Conservation (phyloP, 2,888 invertebrate species). For the Campoplex nolae region DNA sequence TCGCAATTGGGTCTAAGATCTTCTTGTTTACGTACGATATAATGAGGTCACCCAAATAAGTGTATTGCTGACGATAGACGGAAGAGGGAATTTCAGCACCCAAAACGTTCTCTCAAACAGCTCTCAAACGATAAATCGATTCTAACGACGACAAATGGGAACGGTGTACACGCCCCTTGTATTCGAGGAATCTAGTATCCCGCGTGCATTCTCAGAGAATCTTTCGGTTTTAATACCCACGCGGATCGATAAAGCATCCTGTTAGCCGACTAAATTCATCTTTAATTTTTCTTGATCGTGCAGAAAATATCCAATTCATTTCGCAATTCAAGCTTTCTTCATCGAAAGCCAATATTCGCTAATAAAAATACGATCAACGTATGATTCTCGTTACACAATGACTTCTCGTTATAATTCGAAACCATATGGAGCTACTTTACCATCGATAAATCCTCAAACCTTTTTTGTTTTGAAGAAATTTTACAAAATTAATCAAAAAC, state of each 20-base stretch:
- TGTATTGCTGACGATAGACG: slow-evolving; percentile 40
- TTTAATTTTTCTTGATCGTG: neutral
- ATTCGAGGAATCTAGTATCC: slow-evolving; percentile 42
- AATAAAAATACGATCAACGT: neutral
- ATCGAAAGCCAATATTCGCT: neutral
- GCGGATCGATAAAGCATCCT: slow-evolving; percentile 22
- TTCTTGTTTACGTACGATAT: slow-evolving; percentile 17
- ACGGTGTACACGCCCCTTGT: slow-evolving; percentile 30
- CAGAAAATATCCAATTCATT: neutral
- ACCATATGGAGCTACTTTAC: neutral
- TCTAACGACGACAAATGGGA: slow-evolving; percentile 46
- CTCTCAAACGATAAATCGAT: slow-evolving; percentile 55
- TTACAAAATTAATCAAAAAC: neutral
- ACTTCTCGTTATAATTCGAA: neutral
- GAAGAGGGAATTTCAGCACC: neutral
- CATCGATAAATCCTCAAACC: neutral
- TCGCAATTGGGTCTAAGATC: slow-evolving; percentile 3
- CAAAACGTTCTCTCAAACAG: slow-evolving; percentile 16
- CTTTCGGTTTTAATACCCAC: neutral
- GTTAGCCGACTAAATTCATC: neutral
- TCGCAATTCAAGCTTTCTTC: neutral
- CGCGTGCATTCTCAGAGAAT: slow-evolving; percentile 25
- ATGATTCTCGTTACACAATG: neutral
- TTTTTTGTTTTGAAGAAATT: neutral
- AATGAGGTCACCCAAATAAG: slow-evolving; percentile 45